phyloP scores from a whole-genome alignment of 2,888 invertebrate species.

The Drosophila paramelanica region DNA sequence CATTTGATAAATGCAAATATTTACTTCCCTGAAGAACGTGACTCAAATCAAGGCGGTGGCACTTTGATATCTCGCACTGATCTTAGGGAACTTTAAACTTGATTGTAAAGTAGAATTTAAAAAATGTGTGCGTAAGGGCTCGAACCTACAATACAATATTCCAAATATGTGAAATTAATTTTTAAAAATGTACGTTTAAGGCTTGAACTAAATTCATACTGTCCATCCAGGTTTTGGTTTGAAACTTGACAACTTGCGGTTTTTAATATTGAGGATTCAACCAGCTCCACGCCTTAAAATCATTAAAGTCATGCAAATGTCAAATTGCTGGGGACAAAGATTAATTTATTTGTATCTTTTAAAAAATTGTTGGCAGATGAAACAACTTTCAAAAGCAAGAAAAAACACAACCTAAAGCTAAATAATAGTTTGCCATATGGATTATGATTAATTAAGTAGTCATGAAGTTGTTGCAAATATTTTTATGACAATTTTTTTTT shows the following conservation, averaged over 20 bases:
- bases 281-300: neutral
- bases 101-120: too few relatives aligned
- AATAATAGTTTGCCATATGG: constrained; percentile 13
- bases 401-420: constrained; percentile 19
- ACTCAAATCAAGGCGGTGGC: neutral
- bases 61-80: too few relatives aligned
- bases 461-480: constrained; percentile 19
- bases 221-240: too few relatives aligned
- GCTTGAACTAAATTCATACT: too few relatives aligned
- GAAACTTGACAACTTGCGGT: too few relatives aligned
- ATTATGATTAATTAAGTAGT: constrained; percentile 31
- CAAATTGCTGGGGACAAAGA: constrained; percentile 6
- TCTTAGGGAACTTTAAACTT: neutral
- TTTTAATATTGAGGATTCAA: too few relatives aligned
- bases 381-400: constrained; percentile 36
- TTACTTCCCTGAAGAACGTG: constrained; percentile 20
- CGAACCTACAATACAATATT: too few relatives aligned
- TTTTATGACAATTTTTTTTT: neutral
- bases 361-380: constrained; percentile 21
- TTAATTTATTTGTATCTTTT: constrained; percentile 23
- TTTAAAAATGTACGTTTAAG: too few relatives aligned
- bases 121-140: too few relatives aligned
- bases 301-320: constrained; percentile 28
- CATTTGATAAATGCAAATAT: constrained; percentile 21
- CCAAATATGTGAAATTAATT: too few relatives aligned